Percentiles rank a stretch among this genome's conserved stretches.
These are phyloP conservation scores for Cyclophora albipunctata DNA, from an alignment of 2,888 invertebrate species.

Conservation along the genomic window DNA sequence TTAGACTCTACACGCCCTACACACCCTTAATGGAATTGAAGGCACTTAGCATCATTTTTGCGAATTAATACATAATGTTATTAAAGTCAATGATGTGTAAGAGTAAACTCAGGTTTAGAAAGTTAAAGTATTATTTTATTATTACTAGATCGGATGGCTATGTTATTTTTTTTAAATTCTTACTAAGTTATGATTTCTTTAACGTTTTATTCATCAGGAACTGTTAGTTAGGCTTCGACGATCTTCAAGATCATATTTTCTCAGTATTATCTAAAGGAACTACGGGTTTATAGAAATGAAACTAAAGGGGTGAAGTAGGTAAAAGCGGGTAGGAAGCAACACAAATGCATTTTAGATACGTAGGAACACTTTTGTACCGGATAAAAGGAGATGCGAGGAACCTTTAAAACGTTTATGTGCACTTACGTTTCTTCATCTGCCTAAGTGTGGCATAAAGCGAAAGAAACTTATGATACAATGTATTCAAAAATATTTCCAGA, in stretches of 20 bases:
- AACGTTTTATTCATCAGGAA: too few species aligned
- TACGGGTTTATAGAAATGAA: too few species aligned
- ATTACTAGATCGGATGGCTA: too few species aligned
- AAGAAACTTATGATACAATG: too few species aligned
- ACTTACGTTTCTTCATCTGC: conserved; percentile 4
- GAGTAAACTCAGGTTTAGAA: too few species aligned
- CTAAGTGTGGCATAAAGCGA: background rate
- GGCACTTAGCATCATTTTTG: conserved; percentile 13
- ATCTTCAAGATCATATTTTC: too few species aligned
- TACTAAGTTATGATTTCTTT: too few species aligned
- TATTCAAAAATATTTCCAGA: too few species aligned
- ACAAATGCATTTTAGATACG: conserved; percentile 41
- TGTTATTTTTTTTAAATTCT: too few species aligned
- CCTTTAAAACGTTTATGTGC: conserved; percentile 8
- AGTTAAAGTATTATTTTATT: too few species aligned
- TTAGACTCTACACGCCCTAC: conserved; percentile 15
- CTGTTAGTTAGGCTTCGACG: too few species aligned
- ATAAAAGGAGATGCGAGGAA: conserved; percentile 20
- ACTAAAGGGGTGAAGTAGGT: conserved; percentile 19
- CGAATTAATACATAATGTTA: conserved; percentile 5
- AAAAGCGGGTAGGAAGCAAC: conserved; percentile 27
- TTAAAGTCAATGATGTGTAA: background rate
- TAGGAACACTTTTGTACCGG: conserved; percentile 23
- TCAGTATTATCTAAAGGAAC: too few species aligned
- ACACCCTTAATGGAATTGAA: conserved; percentile 16